Evolutionary conservation across 2,113 vertebrate genomes (phyloP).

Genomic region (Psettodes erumei): DNA sequence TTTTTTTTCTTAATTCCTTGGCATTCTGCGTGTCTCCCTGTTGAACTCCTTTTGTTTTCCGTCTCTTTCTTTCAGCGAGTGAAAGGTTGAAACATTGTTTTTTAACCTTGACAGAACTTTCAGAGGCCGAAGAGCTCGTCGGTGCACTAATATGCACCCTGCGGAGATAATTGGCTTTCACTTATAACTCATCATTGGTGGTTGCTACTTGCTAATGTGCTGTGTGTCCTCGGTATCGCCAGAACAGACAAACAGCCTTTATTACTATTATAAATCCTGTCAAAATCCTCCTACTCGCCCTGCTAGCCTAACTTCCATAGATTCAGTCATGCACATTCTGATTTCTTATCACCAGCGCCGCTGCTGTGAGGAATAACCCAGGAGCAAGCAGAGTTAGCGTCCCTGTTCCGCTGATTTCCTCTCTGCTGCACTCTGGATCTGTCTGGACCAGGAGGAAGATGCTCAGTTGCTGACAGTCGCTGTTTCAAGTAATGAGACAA

Average conservation of each 20-base stretch:
- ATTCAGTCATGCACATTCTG: conserved; percentile 21
- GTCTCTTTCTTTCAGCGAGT: conserved; percentile 35
- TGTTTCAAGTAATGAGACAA: conserved; percentile 73
- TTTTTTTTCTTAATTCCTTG: conserved; percentile 1
- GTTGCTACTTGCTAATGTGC: conserved; percentile 37
- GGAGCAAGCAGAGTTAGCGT: conserved; percentile 13
- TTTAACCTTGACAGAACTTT: conserved; percentile 73
- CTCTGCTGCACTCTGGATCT: conserved; percentile 52
- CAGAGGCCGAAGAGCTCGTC: conserved; percentile 31
- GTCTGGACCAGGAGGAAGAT: conserved; percentile 60
- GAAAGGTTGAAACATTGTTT: conserved; percentile 65
- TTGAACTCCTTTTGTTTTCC: conserved; percentile 60
- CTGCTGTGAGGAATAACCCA: conserved; percentile 23
- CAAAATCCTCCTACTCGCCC: neutral
- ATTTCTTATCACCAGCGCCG: conserved; percentile 43
- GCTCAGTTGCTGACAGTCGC: conserved; percentile 64
- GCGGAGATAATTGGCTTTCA: conserved; percentile 63
- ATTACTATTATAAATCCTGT: conserved; percentile 9
- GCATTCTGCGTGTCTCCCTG: conserved; percentile 39
- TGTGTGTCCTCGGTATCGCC: conserved; percentile 38
- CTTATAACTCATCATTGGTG: conserved; percentile 64
- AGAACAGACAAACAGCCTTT: conserved; percentile 19
- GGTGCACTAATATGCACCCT: conserved; percentile 45
- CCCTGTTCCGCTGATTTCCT: conserved; percentile 59
- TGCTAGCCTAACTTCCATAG: neutral